phyloP scores from a whole-genome alignment of 2,113 vertebrate species.

The Antechinus stuartii region DNA sequence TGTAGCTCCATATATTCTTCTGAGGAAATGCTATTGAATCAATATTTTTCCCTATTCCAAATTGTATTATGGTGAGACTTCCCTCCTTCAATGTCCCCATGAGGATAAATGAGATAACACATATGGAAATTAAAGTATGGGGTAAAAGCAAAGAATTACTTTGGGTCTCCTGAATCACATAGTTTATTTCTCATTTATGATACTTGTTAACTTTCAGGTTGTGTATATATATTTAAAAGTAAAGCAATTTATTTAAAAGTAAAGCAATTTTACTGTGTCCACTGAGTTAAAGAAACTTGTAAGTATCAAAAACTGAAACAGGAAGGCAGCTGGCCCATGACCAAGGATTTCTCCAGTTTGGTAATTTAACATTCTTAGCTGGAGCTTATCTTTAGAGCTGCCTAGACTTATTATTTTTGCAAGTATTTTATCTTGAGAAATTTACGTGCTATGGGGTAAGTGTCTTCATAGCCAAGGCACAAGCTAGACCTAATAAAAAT shows the following conservation, averaged over 20 bases:
- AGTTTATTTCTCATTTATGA: neutral
- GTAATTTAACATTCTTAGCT: neutral
- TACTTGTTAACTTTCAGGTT: neutral
- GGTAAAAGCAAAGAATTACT: neutral
- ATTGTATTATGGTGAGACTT: neutral
- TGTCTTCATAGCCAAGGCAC: neutral
- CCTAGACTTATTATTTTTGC: neutral
- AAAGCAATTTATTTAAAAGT: neutral
- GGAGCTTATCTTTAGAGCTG: neutral
- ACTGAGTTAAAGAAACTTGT: neutral
- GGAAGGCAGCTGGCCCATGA: neutral
- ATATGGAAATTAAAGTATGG: neutral
- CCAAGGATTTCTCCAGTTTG: neutral
- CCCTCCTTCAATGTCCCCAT: neutral
- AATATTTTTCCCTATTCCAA: neutral
- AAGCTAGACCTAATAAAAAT: neutral
- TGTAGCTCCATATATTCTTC: neutral
- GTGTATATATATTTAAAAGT: neutral
- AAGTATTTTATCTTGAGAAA: neutral
- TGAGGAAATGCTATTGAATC: neutral
- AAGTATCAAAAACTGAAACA: neutral
- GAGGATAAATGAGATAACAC: neutral
- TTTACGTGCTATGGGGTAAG: neutral
- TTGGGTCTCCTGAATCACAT: neutral
- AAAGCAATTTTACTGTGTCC: neutral